phyloP scores from a whole-genome alignment of 1,140 invertebrate species.

The Pachypeltis micranthus region DNA sequence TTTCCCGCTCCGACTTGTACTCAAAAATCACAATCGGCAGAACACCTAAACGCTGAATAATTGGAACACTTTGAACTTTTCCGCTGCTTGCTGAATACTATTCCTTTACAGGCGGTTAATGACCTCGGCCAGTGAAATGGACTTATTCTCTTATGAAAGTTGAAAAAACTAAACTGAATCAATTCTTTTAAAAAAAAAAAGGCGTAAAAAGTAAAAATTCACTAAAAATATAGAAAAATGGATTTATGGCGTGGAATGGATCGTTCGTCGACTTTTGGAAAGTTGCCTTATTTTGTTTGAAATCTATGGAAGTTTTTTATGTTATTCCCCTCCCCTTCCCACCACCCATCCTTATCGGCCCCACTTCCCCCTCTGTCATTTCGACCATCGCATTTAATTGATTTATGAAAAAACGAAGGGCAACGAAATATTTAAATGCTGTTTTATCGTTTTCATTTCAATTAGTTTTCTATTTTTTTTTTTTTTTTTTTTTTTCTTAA shows the following conservation, averaged over 20 bases:
- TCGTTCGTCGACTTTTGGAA: background rate
- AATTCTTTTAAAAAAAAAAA: conserved; percentile 2
- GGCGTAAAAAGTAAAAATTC: conserved; percentile 6
- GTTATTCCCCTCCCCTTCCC: background rate
- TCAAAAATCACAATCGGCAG: background rate
- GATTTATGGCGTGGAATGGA: background rate
- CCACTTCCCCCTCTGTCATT: background rate
- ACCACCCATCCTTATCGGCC: background rate
- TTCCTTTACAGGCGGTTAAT: background rate
- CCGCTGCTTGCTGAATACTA: conserved; percentile 21
- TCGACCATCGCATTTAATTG: too few species aligned
- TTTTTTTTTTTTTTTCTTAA: background rate
- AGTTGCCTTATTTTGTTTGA: background rate
- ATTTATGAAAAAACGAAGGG: background rate
- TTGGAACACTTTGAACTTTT: conserved; percentile 16
- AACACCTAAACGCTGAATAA: background rate
- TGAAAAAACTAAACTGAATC: too few species aligned
- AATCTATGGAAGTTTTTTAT: background rate
- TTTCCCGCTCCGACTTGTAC: background rate
- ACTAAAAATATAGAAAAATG: background rate
- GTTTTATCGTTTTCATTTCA: background rate
- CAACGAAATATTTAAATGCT: background rate
- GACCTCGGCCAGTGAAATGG: conserved; percentile 4
- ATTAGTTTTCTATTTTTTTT: background rate
- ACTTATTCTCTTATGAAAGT: too few species aligned